Conservation (phyloP, 2,888 invertebrate species). For the Sphaeridia pumilis region DNA sequence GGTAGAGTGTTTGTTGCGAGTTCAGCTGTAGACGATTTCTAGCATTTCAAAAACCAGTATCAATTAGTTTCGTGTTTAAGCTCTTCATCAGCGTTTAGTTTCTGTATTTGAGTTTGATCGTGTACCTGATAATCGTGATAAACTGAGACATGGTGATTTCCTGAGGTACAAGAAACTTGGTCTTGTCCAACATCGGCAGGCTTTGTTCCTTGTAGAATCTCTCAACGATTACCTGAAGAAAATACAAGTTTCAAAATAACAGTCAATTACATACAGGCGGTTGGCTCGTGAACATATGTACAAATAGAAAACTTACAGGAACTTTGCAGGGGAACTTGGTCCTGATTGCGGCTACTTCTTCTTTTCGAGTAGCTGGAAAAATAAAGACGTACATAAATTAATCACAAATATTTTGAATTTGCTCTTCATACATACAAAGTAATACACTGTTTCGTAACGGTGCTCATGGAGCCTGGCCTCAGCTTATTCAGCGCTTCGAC, state of each 20-base stretch:
- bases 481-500: too few species aligned
- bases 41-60: constrained; percentile 14
- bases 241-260: background rate
- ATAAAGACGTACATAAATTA: too few species aligned
- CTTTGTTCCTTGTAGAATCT: constrained; percentile 64
- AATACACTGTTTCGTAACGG: too few species aligned
- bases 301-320: constrained; percentile 50
- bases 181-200: constrained; percentile 66
- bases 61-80: background rate
- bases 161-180: constrained; percentile 77
- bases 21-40: constrained; percentile 51
- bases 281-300: too few species aligned
- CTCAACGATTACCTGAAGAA: constrained; percentile 65
- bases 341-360: constrained; percentile 65
- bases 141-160: constrained; percentile 83
- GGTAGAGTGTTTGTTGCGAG: constrained; percentile 62
- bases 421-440: too few species aligned
- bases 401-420: too few species aligned
- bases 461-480: too few species aligned
- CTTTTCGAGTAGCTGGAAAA: constrained; percentile 53
- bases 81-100: background rate
- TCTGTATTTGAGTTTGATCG: constrained; percentile 11
- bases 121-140: constrained; percentile 69
- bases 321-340: constrained; percentile 67
- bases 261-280: too few species aligned